phyloP scores from a whole-genome alignment of 92 coral and sea anemone species.

The Parazoanthus atlanticus region DNA sequence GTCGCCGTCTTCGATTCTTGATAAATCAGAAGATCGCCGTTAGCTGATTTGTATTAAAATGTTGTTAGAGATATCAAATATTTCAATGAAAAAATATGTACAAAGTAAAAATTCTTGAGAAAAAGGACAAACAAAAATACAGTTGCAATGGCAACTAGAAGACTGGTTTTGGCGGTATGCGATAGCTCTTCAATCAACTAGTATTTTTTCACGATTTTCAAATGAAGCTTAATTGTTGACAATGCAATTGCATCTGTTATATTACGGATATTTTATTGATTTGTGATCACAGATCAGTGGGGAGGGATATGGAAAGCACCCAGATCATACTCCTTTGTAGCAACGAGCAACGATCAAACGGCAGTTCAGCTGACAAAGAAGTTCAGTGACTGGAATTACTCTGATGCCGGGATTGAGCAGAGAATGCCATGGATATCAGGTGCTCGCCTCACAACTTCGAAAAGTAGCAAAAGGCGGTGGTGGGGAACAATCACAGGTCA shows the following conservation, averaged over 20 bases:
- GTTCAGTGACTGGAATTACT: slow-evolving; percentile 49
- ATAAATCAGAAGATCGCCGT: no score
- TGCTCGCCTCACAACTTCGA: background rate
- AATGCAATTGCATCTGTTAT: background rate
- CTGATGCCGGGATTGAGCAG: background rate
- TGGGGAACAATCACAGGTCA: background rate
- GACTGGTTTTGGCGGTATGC: no score
- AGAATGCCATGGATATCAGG: slow-evolving; percentile 18
- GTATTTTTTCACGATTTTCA: no score
- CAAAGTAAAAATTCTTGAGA: no score
- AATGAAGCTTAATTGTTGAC: no score
- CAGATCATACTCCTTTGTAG: slow-evolving; percentile 64
- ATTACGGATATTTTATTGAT: background rate
- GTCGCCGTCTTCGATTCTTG: no score
- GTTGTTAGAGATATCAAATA: no score
- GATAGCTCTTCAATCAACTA: no score
- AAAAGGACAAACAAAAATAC: no score
- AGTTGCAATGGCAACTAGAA: no score
- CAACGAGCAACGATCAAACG: slow-evolving; percentile 61
- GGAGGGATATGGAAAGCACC: slow-evolving; percentile 87
- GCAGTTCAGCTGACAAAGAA: slow-evolving; percentile 54
- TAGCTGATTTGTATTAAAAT: no score
- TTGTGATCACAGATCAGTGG: slow-evolving; percentile 55
- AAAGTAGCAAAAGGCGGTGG: background rate
- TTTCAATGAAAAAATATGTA: no score